Conservation (phyloP, 2,888 invertebrate genomes). For the Idaea aversata region DNA sequence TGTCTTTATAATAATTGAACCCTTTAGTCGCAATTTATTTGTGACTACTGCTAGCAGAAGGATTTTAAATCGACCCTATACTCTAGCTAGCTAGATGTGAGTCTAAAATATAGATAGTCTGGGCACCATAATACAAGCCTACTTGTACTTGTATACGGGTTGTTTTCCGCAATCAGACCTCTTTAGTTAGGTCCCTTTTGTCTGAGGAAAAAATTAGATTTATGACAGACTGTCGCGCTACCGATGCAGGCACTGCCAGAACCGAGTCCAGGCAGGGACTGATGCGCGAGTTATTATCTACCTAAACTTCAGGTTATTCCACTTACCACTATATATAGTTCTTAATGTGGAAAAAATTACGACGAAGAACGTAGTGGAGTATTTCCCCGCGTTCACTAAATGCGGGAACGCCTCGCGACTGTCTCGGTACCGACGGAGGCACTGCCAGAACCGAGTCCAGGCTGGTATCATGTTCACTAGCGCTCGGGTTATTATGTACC, state of each 20-base stretch:
- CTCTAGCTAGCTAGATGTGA: too few relatives aligned
- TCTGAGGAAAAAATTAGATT: too few relatives aligned
- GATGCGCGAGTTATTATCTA: not conserved
- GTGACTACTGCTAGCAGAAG: too few relatives aligned
- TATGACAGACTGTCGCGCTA: constrained; percentile 97
- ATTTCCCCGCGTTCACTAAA: constrained; percentile 98
- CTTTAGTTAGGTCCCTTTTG: too few relatives aligned
- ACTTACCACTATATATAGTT: constrained; percentile 70
- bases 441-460: constrained; percentile 99
- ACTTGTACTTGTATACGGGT: too few relatives aligned
- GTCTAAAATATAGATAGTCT: too few relatives aligned
- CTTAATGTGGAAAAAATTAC: constrained; percentile 90
- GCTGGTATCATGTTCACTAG: constrained; percentile 96
- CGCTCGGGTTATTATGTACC: constrained; percentile 88
- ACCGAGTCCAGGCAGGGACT: constrained; percentile 96
- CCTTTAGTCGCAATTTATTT: too few relatives aligned
- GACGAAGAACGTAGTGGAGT: constrained; percentile 97
- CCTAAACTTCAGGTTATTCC: not conserved
- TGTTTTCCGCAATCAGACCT: too few relatives aligned
- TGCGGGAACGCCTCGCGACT: constrained; percentile 97
- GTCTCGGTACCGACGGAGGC: constrained; percentile 96
- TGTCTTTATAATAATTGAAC: too few relatives aligned
- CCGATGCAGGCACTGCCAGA: constrained; percentile 97
- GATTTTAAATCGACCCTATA: too few relatives aligned
- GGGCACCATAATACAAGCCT: too few relatives aligned